Evolutionary conservation across 2,113 vertebrate genomes (phyloP).

Genomic region (Paradoxurus hermaphroditus): DNA sequence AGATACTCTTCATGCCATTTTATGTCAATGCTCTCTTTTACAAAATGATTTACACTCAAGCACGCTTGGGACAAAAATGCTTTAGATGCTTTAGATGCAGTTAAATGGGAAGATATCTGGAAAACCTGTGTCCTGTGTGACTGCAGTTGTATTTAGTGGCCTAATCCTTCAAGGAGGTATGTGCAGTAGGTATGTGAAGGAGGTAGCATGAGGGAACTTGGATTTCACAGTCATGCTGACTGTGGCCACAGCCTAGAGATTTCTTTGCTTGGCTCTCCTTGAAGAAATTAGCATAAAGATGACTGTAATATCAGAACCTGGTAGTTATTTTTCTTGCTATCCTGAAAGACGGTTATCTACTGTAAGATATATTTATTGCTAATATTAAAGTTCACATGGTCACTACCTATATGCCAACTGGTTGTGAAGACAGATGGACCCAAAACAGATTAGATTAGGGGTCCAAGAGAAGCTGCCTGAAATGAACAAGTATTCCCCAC

Average conservation of each 20-base stretch:
- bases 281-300: not conserved
- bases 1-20: not conserved
- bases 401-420: not conserved
- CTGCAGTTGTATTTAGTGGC: not conserved
- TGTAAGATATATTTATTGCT: not conserved
- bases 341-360: not conserved
- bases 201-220: not conserved
- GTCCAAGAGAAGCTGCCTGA: not conserved
- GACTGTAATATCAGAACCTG: not conserved
- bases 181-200: not conserved
- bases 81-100: not conserved
- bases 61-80: not conserved
- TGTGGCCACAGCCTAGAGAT: rapidly evolving
- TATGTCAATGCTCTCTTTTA: not conserved
- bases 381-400: not conserved
- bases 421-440: not conserved
- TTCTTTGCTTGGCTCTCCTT: not conserved
- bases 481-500: not conserved
- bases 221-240: not conserved
- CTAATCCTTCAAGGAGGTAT: not conserved
- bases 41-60: not conserved
- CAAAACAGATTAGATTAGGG: not conserved
- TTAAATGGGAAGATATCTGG: not conserved
- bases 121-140: not conserved
- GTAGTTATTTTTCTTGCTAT: not conserved